Conservation (phyloP, 1,140 invertebrate genomes). For the Bombyx mandarina region DNA sequence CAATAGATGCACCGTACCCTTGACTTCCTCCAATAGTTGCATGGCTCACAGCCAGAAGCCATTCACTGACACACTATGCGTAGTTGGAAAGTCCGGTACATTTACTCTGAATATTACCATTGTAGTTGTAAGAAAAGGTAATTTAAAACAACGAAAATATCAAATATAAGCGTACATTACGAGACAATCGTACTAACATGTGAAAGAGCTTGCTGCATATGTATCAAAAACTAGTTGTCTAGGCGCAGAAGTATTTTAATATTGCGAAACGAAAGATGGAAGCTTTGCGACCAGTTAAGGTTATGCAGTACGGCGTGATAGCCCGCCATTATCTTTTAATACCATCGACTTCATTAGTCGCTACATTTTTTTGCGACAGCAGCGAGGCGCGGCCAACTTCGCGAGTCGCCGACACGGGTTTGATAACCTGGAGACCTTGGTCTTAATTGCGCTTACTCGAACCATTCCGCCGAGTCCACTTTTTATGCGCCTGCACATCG, state of each 20-base stretch:
- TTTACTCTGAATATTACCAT: not conserved
- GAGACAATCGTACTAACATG: not conserved
- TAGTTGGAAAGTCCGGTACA: slow-evolving; percentile 29
- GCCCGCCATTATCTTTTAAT: slow-evolving; percentile 67
- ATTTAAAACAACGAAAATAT: too few relatives aligned
- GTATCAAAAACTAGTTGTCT: not conserved
- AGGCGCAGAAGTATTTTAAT: not conserved
- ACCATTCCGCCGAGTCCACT: slow-evolving; percentile 63
- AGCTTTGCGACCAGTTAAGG: slow-evolving; percentile 37
- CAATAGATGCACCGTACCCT: slow-evolving; percentile 46
- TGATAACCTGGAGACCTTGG: slow-evolving; percentile 70
- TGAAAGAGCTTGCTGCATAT: not conserved
- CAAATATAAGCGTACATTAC: not conserved
- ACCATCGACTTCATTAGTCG: slow-evolving; percentile 65
- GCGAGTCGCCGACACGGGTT: slow-evolving; percentile 57
- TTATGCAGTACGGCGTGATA: slow-evolving; percentile 57
- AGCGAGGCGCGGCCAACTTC: slow-evolving; percentile 49
- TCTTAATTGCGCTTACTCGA: slow-evolving; percentile 68
- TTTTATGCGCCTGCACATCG: slow-evolving; percentile 67
- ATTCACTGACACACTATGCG: slow-evolving; percentile 38
- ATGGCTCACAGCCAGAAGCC: slow-evolving; percentile 46
- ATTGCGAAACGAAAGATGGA: not conserved
- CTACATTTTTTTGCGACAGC: slow-evolving; percentile 63
- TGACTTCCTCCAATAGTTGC: slow-evolving; percentile 49
- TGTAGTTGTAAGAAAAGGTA: too few relatives aligned